phyloP scores from a whole-genome alignment of 2,797 vertebrate genomes.

The Poeciliopsis gracilis region DNA sequence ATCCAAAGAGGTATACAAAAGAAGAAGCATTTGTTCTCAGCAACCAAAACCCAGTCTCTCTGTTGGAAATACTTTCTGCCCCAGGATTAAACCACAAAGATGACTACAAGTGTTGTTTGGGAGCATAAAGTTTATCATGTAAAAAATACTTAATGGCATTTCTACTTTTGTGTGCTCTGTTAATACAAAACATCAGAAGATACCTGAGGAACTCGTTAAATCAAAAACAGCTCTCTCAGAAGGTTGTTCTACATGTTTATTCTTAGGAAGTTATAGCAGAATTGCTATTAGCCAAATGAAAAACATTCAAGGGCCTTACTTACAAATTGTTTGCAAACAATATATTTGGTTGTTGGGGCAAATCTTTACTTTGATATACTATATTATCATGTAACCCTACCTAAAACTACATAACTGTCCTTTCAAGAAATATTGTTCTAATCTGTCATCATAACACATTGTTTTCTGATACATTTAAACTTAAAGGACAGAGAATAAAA shows the following conservation, averaged over 20 bases:
- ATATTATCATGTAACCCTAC: not conserved
- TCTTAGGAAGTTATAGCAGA: not conserved
- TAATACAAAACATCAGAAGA: not conserved
- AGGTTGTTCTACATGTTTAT: not conserved
- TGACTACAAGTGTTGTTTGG: not conserved
- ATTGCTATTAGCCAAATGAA: not conserved
- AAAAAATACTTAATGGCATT: not conserved
- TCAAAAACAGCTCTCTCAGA: not conserved
- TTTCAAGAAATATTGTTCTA: not conserved
- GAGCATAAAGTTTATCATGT: not conserved
- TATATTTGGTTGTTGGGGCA: not conserved
- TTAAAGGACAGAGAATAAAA: not conserved
- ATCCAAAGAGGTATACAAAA: not conserved
- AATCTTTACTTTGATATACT: not conserved
- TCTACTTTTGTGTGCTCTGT: not conserved
- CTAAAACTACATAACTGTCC: not conserved
- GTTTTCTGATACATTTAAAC: slow-evolving; percentile 6
- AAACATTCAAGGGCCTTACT: not conserved
- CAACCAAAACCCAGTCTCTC: not conserved
- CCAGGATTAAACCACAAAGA: not conserved
- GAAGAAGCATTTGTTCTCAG: not conserved
- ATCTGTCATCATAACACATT: not conserved
- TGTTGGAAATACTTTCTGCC: not conserved
- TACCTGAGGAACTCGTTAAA: not conserved
- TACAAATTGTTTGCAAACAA: not conserved